A percentile compares a stretch with the other conserved stretches of the same genome.
Conservation (phyloP, 2,113 vertebrate species). For the Psophia crepitans region DNA sequence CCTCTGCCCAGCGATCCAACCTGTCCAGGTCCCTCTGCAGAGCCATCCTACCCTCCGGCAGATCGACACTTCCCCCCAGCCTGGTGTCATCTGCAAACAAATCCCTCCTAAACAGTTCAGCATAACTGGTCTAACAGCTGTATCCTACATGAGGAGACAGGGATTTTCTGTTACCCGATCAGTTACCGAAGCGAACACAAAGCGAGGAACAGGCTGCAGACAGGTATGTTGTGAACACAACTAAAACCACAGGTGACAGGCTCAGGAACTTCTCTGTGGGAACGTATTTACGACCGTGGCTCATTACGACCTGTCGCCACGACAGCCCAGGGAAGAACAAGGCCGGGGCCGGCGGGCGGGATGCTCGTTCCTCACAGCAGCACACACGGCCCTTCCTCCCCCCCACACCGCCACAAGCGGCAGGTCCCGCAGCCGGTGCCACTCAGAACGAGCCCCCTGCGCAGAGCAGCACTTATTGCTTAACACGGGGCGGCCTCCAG, state of each 20-base stretch:
- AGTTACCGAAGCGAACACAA: not conserved
- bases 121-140: rapidly evolving
- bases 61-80: too few relatives aligned
- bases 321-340: rapidly evolving
- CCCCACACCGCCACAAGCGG: too few relatives aligned
- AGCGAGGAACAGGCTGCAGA: rapidly evolving
- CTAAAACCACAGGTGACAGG: rapidly evolving
- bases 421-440: rapidly evolving
- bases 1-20: too few relatives aligned
- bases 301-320: rapidly evolving
- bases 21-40: too few relatives aligned
- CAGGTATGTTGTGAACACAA: rapidly evolving
- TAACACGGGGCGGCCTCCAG: rapidly evolving
- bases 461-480: rapidly evolving
- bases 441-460: rapidly evolving
- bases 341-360: not conserved
- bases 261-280: not conserved
- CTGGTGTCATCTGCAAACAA: too few relatives aligned
- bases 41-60: too few relatives aligned
- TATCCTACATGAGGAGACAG: not conserved
- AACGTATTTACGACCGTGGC: rapidly evolving
- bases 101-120: not conserved
- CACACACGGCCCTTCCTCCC: not conserved
- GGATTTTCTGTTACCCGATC: too few relatives aligned
- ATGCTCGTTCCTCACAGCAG: too few relatives aligned